Evolutionary conservation across 2,113 vertebrate genomes (phyloP).

Genomic region (Anolis carolinensis): DNA sequence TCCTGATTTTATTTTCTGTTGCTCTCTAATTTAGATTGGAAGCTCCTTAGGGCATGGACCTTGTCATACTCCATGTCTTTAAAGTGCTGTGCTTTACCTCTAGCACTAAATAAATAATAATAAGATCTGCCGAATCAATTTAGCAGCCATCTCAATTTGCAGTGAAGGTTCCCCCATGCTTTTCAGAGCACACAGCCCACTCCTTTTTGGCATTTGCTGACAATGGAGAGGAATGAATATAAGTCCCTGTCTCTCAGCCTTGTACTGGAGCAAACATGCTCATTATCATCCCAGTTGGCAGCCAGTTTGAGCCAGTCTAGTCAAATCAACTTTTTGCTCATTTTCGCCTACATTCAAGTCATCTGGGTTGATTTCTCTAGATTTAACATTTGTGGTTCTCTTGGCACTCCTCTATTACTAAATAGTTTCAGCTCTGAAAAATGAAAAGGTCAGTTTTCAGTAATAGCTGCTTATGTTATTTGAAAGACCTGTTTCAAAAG

Average conservation of each 20-base stretch:
- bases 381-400: not conserved
- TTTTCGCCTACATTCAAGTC: conserved; percentile 41
- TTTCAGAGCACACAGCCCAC: conserved; percentile 38
- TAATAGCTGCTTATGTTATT: not conserved
- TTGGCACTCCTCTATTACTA: not conserved
- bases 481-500: conserved; percentile 14
- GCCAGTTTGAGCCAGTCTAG: conserved; percentile 26
- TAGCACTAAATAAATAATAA: conserved; percentile 63
- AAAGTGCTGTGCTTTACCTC: conserved; percentile 53
- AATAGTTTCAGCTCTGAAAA: conserved; percentile 12
- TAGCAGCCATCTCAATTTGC: conserved; percentile 65
- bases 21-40: conserved; percentile 52
- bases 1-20: conserved; percentile 58
- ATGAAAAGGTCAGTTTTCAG: conserved; percentile 24
- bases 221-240: conserved; percentile 42
- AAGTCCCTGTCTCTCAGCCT: conserved; percentile 48
- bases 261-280: conserved; percentile 46
- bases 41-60: conserved; percentile 54
- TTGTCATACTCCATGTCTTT: conserved; percentile 50
- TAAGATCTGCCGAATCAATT: conserved; percentile 54
- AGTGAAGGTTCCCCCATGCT: conserved; percentile 46
- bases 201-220: conserved; percentile 44
- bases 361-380: conserved; percentile 26
- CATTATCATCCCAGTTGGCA: conserved; percentile 42
- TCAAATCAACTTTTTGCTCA: conserved; percentile 22